These are phyloP conservation scores for Candidula unifasciata DNA, from an alignment of 2,888 invertebrate genomes.

Conservation along the genomic window DNA sequence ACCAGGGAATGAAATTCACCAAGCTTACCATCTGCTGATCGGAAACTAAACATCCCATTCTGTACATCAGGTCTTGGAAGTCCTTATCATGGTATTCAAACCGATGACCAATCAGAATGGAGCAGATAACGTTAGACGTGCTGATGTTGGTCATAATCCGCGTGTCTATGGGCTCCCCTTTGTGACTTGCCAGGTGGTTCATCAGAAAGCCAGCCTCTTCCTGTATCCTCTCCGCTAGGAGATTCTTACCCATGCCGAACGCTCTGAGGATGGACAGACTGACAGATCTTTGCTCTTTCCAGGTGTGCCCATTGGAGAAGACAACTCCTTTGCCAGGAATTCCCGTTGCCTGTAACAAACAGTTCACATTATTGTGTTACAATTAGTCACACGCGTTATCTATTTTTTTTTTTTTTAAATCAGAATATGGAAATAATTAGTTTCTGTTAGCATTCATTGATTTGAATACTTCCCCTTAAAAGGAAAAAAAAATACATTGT, in stretches of 20 bases:
- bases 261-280: not conserved
- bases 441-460: too few relatives aligned
- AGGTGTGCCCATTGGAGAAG: not conserved
- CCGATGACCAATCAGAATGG: not conserved
- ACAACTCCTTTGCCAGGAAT: not conserved
- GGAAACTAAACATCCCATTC: not conserved
- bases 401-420: too few relatives aligned
- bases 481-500: too few relatives aligned
- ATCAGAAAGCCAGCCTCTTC: not conserved
- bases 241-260: not conserved
- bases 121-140: not conserved
- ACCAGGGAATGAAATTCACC: not conserved
- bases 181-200: not conserved
- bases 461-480: too few relatives aligned
- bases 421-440: too few relatives aligned
- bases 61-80: not conserved
- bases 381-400: too few relatives aligned
- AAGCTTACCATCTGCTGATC: not conserved
- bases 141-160: not conserved
- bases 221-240: not conserved
- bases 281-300: not conserved
- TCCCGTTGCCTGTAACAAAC: not conserved
- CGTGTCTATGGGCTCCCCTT: not conserved
- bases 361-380: not conserved
- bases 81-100: slow-evolving; percentile 2